Percentiles rank a stretch among this genome's conserved stretches.
These are phyloP conservation scores for Nemotelus nigrinus DNA, from an alignment of 2,888 invertebrate species.

Conservation along the genomic window DNA sequence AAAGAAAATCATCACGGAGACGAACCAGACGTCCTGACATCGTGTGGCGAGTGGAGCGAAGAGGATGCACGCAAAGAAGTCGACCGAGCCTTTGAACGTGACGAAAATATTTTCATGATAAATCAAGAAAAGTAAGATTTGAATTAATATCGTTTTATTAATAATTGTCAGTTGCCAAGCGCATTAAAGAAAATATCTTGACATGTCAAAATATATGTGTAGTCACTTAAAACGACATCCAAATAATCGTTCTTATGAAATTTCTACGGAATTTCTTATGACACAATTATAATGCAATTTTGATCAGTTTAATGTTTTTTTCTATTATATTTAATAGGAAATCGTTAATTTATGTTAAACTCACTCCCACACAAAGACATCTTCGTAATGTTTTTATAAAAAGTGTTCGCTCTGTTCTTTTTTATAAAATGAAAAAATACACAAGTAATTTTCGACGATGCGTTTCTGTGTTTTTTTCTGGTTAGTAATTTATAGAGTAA, in stretches of 20 bases:
- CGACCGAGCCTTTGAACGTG: constrained; percentile 60
- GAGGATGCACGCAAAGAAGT: constrained; percentile 61
- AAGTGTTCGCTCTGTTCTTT: background rate
- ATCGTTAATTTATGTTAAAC: background rate
- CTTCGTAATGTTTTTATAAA: background rate
- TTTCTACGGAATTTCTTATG: background rate
- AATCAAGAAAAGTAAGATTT: constrained; percentile 39
- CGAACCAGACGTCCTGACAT: constrained; percentile 59
- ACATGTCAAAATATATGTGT: too few species aligned
- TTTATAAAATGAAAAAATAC: background rate
- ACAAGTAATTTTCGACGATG: background rate
- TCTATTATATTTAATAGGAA: background rate
- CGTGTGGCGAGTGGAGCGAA: constrained; percentile 63
- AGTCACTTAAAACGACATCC: too few species aligned
- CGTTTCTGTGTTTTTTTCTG: too few species aligned
- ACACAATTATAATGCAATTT: background rate
- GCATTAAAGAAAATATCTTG: too few species aligned
- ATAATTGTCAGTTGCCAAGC: too few species aligned
- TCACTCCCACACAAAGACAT: background rate
- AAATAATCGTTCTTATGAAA: too few species aligned
- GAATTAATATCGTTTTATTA: background rate
- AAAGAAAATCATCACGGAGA: constrained; percentile 51
- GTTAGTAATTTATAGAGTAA: too few species aligned
- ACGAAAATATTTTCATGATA: constrained; percentile 60
- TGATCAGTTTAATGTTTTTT: background rate